Conservation (phyloP, 2,888 invertebrate species). For the Melikaiella ostensackeni region DNA sequence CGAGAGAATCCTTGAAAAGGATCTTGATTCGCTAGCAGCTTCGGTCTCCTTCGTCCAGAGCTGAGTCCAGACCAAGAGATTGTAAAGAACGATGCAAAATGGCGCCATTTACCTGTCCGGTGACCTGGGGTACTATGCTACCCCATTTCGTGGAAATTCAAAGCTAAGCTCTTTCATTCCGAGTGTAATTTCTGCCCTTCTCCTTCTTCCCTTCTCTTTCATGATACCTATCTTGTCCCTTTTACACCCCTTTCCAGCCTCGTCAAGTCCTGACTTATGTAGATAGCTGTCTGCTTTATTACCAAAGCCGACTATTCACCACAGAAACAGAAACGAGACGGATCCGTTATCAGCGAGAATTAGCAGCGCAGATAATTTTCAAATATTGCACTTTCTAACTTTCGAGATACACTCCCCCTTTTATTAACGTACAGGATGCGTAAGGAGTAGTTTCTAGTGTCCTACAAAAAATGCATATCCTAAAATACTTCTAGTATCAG, state of each 20-base stretch:
- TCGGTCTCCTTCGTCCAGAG: neutral
- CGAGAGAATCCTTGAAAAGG: neutral
- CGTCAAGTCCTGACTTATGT: constrained; percentile 12
- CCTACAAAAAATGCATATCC: neutral
- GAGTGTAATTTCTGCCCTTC: neutral
- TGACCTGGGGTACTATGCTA: constrained; percentile 38
- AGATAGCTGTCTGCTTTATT: constrained; percentile 10
- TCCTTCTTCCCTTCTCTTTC: neutral
- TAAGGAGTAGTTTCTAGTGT: neutral
- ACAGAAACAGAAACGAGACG: constrained; percentile 1
- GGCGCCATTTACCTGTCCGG: constrained; percentile 46
- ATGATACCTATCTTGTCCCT: neutral
- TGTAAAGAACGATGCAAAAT: constrained; percentile 43
- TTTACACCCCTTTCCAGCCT: neutral
- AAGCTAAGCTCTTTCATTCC: constrained; percentile 6
- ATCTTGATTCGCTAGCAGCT: neutral
- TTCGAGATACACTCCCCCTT: neutral
- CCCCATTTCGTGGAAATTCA: constrained; percentile 43
- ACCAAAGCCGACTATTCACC: constrained; percentile 13
- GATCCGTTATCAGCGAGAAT: neutral
- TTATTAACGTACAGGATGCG: neutral
- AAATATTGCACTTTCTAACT: constrained; percentile 1
- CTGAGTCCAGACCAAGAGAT: constrained; percentile 10
- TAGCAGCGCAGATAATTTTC: neutral
- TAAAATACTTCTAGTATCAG: neutral